These are phyloP conservation scores for Neostethus bicornis DNA, from an alignment of 2,797 vertebrate species.

Conservation along the genomic window DNA sequence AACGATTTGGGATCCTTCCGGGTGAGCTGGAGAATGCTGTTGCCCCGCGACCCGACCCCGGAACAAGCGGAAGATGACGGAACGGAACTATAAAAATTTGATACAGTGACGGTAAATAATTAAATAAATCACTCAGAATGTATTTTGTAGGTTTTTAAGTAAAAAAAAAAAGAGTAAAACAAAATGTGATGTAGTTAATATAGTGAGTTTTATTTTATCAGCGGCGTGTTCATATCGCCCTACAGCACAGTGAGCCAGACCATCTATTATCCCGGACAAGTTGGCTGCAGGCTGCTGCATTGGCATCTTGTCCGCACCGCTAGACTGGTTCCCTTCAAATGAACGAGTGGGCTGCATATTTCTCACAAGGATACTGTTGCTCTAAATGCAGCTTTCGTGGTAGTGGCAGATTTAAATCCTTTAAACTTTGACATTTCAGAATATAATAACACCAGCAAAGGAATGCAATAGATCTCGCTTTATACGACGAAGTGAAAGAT, in stretches of 20 bases:
- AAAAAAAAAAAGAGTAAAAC: too few relatives aligned
- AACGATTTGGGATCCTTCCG: too few relatives aligned
- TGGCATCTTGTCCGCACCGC: neutral
- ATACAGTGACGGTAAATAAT: too few relatives aligned
- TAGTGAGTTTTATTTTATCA: neutral
- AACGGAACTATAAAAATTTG: too few relatives aligned
- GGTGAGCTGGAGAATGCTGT: too few relatives aligned
- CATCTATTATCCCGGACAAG: neutral
- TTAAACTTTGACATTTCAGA: neutral
- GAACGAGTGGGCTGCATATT: neutral
- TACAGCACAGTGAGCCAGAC: neutral
- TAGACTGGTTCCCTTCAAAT: neutral
- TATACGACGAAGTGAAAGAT: neutral
- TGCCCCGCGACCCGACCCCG: too few relatives aligned
- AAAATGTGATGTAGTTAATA: too few relatives aligned
- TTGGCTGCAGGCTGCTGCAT: neutral
- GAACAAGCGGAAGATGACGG: too few relatives aligned
- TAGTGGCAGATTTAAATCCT: constrained; percentile 4
- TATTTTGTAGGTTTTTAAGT: too few relatives aligned
- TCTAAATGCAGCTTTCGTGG: neutral
- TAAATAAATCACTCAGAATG: too few relatives aligned
- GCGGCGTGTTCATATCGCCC: neutral
- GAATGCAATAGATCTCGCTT: neutral
- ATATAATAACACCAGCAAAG: neutral
- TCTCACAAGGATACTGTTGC: constrained; percentile 5